Conservation (phyloP, 2,888 invertebrate genomes). For the Dichetophora obliterata region DNA sequence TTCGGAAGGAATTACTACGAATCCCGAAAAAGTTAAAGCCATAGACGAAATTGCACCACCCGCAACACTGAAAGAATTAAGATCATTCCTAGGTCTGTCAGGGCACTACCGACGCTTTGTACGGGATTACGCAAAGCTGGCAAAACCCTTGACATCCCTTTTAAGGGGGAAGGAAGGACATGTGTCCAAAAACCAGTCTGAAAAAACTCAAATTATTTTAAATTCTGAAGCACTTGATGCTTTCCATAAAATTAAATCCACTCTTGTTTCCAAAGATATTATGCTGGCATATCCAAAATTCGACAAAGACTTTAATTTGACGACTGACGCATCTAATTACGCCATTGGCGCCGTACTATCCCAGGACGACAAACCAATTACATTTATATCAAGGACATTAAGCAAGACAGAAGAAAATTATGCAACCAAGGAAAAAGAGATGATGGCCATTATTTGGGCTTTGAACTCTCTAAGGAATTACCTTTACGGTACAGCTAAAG, state of each 20-base stretch:
- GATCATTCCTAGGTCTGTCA: slow-evolving; percentile 20
- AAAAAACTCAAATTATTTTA: background rate
- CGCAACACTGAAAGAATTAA: background rate
- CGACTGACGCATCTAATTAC: background rate
- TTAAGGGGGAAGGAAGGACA: too few relatives aligned
- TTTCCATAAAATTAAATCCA: background rate
- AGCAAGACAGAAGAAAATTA: background rate
- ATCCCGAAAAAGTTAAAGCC: slow-evolving; percentile 1
- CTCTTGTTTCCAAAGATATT: background rate
- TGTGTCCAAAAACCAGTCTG: background rate
- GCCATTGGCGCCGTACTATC: background rate
- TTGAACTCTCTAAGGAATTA: background rate
- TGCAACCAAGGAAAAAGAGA: background rate
- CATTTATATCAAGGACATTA: background rate
- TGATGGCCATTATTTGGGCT: background rate
- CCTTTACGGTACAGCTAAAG: background rate
- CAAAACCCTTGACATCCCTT: slow-evolving; percentile 10
- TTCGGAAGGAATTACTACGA: background rate
- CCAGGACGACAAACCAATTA: background rate
- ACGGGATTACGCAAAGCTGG: slow-evolving; percentile 8
- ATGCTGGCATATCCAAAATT: background rate
- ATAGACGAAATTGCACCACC: background rate
- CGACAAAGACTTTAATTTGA: background rate
- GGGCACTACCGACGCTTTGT: slow-evolving; percentile 20
- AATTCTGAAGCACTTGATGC: background rate